Percentiles rank a stretch among this genome's conserved stretches.
These are phyloP conservation scores for Cryptoleucopteryx plumbea DNA, from an alignment of 2,113 vertebrate species.

Conservation along the genomic window DNA sequence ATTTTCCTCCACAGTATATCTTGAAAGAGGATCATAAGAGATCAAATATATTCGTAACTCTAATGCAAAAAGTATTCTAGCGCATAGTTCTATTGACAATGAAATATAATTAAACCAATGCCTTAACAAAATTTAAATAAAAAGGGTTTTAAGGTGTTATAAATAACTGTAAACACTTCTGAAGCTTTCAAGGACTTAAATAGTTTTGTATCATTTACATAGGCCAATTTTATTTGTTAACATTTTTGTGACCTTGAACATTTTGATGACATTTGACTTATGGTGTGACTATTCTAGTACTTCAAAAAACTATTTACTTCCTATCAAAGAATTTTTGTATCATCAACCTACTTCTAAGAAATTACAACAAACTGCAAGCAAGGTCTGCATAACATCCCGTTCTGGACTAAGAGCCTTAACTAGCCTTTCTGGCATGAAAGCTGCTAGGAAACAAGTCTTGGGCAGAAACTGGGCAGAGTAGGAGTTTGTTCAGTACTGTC, in stretches of 20 bases:
- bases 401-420: not conserved
- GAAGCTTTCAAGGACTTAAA: not conserved
- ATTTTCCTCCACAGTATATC: not conserved
- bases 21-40: not conserved
- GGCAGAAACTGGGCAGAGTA: not conserved
- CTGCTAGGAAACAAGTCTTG: not conserved
- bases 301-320: not conserved
- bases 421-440: not conserved
- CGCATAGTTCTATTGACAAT: not conserved
- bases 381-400: not conserved
- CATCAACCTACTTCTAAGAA: not conserved
- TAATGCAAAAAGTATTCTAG: not conserved
- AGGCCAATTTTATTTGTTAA: not conserved
- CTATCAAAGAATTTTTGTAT: not conserved
- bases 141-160: not conserved
- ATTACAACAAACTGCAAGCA: not conserved
- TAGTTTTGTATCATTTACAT: not conserved
- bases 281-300: accelerated
- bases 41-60: not conserved
- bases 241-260: not conserved
- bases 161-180: not conserved
- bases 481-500: not conserved
- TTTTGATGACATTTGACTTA: not conserved
- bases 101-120: not conserved
- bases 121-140: not conserved